Conservation (phyloP, 2,888 invertebrate species). For the Matsumyia berberina region DNA sequence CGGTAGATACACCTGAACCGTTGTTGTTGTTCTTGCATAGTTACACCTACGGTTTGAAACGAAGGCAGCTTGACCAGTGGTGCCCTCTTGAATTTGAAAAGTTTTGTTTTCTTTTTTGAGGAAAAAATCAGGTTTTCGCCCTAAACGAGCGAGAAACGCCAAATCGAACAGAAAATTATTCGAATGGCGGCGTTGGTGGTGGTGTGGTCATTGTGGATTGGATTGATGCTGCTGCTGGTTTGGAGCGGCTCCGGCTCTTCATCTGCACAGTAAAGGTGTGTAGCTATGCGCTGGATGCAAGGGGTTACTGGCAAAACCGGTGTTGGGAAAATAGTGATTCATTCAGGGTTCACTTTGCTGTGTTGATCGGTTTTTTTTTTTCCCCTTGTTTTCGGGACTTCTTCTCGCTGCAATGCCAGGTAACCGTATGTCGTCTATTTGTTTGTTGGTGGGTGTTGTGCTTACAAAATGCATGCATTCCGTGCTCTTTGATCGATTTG, state of each 20-base stretch:
- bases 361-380: slow-evolving; percentile 17
- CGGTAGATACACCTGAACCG: slow-evolving; percentile 66
- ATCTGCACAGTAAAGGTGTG: slow-evolving; percentile 19
- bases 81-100: slow-evolving; percentile 70
- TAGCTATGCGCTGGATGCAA: slow-evolving; percentile 34
- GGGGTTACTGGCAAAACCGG: slow-evolving; percentile 58
- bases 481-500: slow-evolving; percentile 22
- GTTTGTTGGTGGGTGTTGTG: not conserved
- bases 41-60: slow-evolving; percentile 69
- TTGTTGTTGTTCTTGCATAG: slow-evolving; percentile 60
- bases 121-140: slow-evolving; percentile 74
- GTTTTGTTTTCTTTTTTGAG: slow-evolving; percentile 41
- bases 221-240: slow-evolving; percentile 60
- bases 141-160: slow-evolving; percentile 61
- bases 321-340: slow-evolving; percentile 68
- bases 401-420: slow-evolving; percentile 1
- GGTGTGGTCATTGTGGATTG: slow-evolving; percentile 48
- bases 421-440: not conserved
- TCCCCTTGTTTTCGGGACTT: slow-evolving; percentile 3
- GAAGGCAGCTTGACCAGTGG: slow-evolving; percentile 69
- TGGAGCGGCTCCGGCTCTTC: slow-evolving; percentile 12
- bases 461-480: not conserved
- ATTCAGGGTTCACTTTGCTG: slow-evolving; percentile 68
- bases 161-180: slow-evolving; percentile 64
- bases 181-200: slow-evolving; percentile 44